Conservation (phyloP, 2,888 invertebrate genomes). For the Dasypolia templi region DNA sequence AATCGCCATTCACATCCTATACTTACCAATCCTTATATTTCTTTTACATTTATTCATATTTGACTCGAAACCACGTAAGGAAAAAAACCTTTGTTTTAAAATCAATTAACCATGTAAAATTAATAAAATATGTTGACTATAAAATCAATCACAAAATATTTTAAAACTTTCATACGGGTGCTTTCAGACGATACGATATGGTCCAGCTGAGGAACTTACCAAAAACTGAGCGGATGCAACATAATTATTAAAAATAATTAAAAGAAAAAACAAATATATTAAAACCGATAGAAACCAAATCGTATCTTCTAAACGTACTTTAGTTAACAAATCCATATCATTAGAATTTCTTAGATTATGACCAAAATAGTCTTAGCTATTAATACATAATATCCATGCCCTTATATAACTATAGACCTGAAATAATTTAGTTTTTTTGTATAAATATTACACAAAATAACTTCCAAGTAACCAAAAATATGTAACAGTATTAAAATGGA, state of each 20-base stretch:
- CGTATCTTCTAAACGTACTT: conserved; percentile 27
- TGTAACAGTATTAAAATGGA: conserved; percentile 50
- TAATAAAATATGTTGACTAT: conserved; percentile 22
- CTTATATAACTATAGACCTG: conserved; percentile 13
- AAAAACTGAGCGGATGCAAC: not conserved
- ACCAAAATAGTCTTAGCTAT: conserved; percentile 61
- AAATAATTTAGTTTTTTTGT: conserved; percentile 35
- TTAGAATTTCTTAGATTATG: conserved; percentile 61
- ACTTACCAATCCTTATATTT: not conserved
- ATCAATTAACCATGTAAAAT: not conserved
- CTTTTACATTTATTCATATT: not conserved
- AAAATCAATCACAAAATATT: conserved; percentile 28
- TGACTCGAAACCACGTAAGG: not conserved
- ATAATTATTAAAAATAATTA: not conserved
- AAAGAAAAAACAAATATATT: not conserved
- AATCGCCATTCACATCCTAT: conserved; percentile 26
- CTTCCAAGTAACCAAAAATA: conserved; percentile 30
- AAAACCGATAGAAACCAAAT: not conserved
- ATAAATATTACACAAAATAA: conserved; percentile 30
- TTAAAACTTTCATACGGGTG: conserved; percentile 10
- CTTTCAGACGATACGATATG: conserved; percentile 16
- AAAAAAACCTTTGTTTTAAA: conserved; percentile 8
- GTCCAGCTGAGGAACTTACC: not conserved
- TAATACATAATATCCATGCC: conserved; percentile 30
- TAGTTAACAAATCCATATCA: conserved; percentile 64